Conservation (phyloP, 2,797 vertebrate species). For the Falco columbarius region DNA sequence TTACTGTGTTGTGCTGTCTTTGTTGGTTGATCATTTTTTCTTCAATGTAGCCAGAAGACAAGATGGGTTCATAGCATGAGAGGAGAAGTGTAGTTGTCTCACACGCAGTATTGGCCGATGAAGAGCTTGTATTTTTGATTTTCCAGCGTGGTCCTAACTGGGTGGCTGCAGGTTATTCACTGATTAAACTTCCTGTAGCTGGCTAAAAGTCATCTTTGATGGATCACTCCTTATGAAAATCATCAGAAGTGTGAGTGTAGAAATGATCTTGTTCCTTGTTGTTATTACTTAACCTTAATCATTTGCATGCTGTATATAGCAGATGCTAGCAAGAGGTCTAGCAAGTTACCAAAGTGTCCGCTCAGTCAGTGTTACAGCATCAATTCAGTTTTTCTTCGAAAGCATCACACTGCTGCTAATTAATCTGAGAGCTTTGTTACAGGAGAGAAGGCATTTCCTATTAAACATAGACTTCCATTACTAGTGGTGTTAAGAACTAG, state of each 20-base stretch:
- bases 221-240: background rate
- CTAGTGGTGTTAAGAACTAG: background rate
- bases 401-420: background rate
- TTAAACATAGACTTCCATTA: background rate
- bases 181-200: background rate
- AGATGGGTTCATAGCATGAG: background rate
- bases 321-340: background rate
- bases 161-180: background rate
- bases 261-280: background rate
- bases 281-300: background rate
- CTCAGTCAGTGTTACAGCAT: background rate
- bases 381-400: background rate
- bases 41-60: background rate
- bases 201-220: background rate
- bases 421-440: background rate
- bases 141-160: background rate
- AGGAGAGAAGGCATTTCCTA: background rate
- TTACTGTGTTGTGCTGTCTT: constrained; percentile 31
- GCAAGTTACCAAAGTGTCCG: background rate
- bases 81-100: background rate
- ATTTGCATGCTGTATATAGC: background rate
- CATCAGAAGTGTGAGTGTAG: background rate
- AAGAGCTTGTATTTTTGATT: background rate
- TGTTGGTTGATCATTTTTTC: constrained; percentile 24
- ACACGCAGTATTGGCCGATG: background rate